phyloP scores from a whole-genome alignment of 2,888 invertebrate genomes.

The Sphaerophoria taeniata region DNA sequence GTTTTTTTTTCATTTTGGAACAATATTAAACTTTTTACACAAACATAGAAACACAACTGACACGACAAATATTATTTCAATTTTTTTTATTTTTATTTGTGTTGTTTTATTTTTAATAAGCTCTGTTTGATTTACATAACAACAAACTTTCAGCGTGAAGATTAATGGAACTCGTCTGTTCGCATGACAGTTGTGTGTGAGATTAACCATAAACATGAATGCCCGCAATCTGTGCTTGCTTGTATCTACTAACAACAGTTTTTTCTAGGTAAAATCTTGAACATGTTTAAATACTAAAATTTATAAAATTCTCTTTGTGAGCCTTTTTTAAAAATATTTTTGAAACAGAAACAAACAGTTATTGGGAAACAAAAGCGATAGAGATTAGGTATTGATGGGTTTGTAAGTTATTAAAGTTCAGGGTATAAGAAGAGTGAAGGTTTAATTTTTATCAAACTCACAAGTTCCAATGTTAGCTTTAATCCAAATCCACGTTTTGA shows the following conservation, averaged over 20 bases:
- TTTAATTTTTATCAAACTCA: too few species aligned
- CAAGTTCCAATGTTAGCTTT: too few species aligned
- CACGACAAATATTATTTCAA: conserved; percentile 21
- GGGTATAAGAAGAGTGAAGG: too few species aligned
- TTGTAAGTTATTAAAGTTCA: too few species aligned
- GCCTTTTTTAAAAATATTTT: neutral
- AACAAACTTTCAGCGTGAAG: conserved; percentile 42
- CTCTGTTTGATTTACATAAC: conserved; percentile 48
- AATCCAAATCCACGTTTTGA: too few species aligned
- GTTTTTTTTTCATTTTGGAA: conserved; percentile 19
- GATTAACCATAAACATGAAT: conserved; percentile 53
- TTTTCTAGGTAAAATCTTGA: conserved; percentile 71
- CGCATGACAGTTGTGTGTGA: conserved; percentile 35
- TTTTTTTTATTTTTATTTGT: conserved; percentile 18
- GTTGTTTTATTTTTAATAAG: neutral
- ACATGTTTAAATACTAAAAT: conserved; percentile 28
- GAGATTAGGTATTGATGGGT: too few species aligned
- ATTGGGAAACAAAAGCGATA: neutral
- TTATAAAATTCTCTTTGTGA: conserved; percentile 5
- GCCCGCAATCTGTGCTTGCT: conserved; percentile 54
- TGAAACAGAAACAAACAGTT: conserved; percentile 60
- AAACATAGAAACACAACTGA: conserved; percentile 28
- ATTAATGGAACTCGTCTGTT: conserved; percentile 52
- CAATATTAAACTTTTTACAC: conserved; percentile 20
- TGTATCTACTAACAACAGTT: conserved; percentile 54